These are phyloP conservation scores for Heteromyza rotundicornis DNA, from an alignment of 2,888 invertebrate species.

Conservation along the genomic window DNA sequence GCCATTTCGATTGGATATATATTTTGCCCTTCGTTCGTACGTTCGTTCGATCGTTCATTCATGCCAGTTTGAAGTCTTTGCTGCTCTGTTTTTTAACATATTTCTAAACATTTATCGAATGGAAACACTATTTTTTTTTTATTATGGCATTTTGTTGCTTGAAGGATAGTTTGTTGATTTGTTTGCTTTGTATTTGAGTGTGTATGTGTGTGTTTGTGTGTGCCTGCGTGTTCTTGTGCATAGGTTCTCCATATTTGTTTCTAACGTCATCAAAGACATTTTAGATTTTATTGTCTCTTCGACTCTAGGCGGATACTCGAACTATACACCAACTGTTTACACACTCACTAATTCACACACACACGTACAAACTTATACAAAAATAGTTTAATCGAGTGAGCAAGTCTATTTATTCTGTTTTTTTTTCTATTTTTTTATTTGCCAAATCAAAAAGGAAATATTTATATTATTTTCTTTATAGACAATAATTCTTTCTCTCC, in stretches of 20 bases:
- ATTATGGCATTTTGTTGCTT: not conserved
- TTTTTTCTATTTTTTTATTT: constrained; percentile 11
- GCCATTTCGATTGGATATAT: not conserved
- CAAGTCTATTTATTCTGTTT: constrained; percentile 11
- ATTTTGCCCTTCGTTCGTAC: not conserved
- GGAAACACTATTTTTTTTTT: not conserved
- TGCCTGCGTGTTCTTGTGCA: not conserved
- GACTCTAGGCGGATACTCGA: constrained; percentile 1
- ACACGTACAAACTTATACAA: not conserved
- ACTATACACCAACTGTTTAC: too few relatives aligned
- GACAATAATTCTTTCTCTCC: not conserved
- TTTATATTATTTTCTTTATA: not conserved
- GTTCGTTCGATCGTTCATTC: not conserved
- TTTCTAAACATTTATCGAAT: not conserved
- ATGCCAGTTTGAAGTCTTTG: not conserved
- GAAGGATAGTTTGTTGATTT: constrained; percentile 9
- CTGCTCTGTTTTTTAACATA: constrained; percentile 4
- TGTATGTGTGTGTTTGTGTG: not conserved
- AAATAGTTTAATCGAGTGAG: not conserved
- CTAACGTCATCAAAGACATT: constrained; percentile 31
- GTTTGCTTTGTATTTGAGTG: not conserved
- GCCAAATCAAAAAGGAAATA: constrained; percentile 24
- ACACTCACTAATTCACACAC: not conserved
- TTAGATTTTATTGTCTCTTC: constrained; percentile 19
- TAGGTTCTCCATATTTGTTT: too few relatives aligned